A percentile compares a stretch with the other conserved stretches of the same genome.
These are phyloP conservation scores for Thaleichthys pacificus DNA, from an alignment of 2,797 vertebrate genomes.

Conservation along the genomic window DNA sequence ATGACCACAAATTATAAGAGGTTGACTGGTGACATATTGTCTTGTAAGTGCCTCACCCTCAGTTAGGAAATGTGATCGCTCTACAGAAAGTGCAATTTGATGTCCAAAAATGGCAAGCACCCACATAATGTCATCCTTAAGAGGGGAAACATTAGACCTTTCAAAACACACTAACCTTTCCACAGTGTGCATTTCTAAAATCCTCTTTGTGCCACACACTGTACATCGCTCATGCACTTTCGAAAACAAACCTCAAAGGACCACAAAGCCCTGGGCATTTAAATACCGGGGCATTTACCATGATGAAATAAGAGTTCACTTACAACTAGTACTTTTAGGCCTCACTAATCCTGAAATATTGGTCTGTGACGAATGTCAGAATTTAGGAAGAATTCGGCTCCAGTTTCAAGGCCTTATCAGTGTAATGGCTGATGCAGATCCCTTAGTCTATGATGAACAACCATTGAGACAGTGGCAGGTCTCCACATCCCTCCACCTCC, in stretches of 20 bases:
- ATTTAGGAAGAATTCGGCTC: constrained; percentile 99
- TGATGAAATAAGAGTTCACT: constrained; percentile 20
- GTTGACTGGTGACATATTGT: constrained; percentile 57
- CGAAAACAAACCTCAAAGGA: constrained; percentile 42
- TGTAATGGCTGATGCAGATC: constrained; percentile 86
- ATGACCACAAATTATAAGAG: constrained; percentile 43
- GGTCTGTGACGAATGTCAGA: constrained; percentile 96
- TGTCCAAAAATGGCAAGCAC: constrained; percentile 11
- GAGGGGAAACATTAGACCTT: constrained; percentile 70
- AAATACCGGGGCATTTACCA: no score
- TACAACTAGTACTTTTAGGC: constrained; percentile 69
- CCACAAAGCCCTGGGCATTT: constrained; percentile 43
- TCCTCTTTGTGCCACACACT: neutral
- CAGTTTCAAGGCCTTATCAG: constrained; percentile 89
- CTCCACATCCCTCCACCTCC: constrained; percentile 5
- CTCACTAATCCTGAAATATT: constrained; percentile 79
- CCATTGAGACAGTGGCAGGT: constrained; percentile 57
- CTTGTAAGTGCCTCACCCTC: constrained; percentile 49
- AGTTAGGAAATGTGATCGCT: constrained; percentile 60
- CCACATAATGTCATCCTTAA: constrained; percentile 40
- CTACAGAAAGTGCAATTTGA: constrained; percentile 3
- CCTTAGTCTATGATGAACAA: constrained; percentile 88
- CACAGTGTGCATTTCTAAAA: constrained; percentile 20
- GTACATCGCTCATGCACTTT: constrained; percentile 28
- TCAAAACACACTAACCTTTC: constrained; percentile 50